Evolutionary conservation across 2,797 vertebrate species (phyloP).

Genomic region (Ispidina picta): DNA sequence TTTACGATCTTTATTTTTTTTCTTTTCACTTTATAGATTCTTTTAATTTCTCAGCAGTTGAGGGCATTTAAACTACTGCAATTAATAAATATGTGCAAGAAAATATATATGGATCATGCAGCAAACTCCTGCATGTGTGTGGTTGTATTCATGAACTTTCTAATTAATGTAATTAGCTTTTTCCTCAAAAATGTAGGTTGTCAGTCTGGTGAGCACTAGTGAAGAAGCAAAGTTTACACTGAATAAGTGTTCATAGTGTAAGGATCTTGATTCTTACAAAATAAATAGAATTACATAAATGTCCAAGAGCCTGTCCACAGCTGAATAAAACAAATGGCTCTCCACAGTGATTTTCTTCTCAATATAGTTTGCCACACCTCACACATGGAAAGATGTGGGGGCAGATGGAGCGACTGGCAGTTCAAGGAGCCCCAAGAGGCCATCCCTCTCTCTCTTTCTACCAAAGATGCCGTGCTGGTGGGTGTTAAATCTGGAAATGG

Average conservation of each 20-base stretch:
- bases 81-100: background rate
- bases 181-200: background rate
- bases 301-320: background rate
- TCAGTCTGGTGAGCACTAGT: background rate
- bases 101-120: background rate
- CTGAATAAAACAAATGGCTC: background rate
- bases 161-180: conserved; percentile 1
- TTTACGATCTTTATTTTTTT: accelerated
- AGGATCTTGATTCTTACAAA: background rate
- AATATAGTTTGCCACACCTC: background rate
- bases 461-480: background rate
- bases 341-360: background rate
- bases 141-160: background rate
- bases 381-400: background rate
- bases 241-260: background rate
- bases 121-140: background rate
- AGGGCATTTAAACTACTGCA: background rate
- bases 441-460: background rate
- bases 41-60: background rate
- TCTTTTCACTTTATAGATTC: background rate
- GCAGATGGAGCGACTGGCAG: background rate
- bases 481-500: background rate
- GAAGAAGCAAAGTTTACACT: background rate
- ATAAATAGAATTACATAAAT: background rate
- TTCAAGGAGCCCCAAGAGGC: background rate